Conservation (phyloP, 2,797 vertebrate species). For the Pteronotus mesoamericanus region DNA sequence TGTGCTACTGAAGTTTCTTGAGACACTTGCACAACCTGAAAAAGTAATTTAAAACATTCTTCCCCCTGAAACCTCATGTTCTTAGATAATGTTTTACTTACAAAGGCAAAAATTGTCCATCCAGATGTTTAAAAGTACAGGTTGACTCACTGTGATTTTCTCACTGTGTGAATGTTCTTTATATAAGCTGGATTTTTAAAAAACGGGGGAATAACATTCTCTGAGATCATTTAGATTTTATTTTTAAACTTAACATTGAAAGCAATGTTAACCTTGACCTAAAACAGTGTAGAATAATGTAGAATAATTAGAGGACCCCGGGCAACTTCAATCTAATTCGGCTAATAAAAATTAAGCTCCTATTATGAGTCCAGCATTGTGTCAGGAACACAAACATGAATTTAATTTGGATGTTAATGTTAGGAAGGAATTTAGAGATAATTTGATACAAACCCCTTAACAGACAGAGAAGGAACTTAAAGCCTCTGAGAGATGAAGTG, state of each 20-base stretch:
- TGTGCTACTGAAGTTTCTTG: neutral
- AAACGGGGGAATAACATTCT: neutral
- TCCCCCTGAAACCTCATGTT: neutral
- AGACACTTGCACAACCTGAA: neutral
- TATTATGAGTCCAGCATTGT: neutral
- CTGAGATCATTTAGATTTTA: constrained; percentile 20
- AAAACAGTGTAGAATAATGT: constrained; percentile 3
- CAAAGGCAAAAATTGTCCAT: neutral
- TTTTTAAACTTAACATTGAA: constrained; percentile 44
- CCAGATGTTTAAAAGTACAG: neutral
- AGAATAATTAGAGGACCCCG: constrained; percentile 10
- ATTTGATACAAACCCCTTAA: constrained; percentile 32
- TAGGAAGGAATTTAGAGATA: neutral
- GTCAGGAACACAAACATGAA: constrained; percentile 31
- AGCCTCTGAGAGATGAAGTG: neutral
- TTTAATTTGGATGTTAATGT: constrained; percentile 20
- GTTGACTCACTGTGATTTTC: constrained; percentile 21
- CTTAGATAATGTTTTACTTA: neutral
- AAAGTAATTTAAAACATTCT: neutral
- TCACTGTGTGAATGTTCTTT: neutral
- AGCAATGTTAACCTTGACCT: constrained; percentile 12
- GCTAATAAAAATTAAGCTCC: constrained; percentile 43
- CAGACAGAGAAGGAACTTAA: constrained; percentile 21
- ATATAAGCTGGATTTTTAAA: neutral
- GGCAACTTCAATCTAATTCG: neutral